Evolutionary conservation across 2,113 vertebrate species (phyloP).

Genomic region (Centropus unirufus): DNA sequence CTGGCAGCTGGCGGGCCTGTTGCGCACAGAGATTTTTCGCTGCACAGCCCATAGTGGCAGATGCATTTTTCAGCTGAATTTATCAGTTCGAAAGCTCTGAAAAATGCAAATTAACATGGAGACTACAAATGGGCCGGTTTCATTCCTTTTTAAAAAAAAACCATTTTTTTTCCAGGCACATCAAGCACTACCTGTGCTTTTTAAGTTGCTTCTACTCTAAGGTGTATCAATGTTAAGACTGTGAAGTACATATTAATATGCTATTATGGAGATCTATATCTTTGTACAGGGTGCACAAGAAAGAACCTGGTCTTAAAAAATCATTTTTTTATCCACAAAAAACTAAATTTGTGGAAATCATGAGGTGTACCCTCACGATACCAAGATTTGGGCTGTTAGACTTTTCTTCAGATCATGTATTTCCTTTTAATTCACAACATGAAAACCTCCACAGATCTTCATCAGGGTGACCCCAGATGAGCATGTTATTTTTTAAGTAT

Average conservation of each 20-base stretch:
- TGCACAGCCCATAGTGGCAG: not conserved
- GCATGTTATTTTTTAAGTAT: not conserved
- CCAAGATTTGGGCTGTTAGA: not conserved
- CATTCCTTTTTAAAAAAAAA: not conserved
- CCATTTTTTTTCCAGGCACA: not conserved
- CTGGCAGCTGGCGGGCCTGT: slow-evolving; percentile 15
- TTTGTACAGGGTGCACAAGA: not conserved
- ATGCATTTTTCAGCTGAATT: not conserved
- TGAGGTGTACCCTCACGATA: not conserved
- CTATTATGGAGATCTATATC: not conserved
- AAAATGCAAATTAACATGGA: not conserved
- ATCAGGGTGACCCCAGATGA: not conserved
- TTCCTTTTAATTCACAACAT: not conserved
- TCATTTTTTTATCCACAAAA: not conserved
- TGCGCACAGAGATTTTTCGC: not conserved
- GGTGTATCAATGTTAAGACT: not conserved
- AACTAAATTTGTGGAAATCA: not conserved
- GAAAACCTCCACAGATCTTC: not conserved
- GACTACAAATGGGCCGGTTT: not conserved
- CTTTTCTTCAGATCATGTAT: not conserved
- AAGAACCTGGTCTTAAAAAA: not conserved
- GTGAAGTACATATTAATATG: not conserved
- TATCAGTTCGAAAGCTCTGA: not conserved
- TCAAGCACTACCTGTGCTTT: not conserved
- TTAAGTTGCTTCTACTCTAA: not conserved